Evolutionary conservation across 2,888 invertebrate species (phyloP).

Genomic region (Lasioglossum malachurum): DNA sequence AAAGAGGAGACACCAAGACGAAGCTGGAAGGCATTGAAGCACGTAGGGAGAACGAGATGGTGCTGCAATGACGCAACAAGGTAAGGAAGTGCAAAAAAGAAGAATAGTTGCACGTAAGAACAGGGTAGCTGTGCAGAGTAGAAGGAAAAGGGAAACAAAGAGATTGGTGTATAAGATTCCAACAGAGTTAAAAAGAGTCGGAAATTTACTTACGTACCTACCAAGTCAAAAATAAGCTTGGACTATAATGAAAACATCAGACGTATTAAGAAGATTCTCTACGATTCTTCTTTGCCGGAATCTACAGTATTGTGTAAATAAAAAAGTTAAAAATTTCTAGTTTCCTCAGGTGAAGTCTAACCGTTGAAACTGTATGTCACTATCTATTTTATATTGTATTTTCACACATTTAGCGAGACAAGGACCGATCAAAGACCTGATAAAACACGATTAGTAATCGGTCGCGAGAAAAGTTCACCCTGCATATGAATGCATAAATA

Average conservation of each 20-base stretch:
- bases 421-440: neutral
- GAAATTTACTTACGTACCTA: neutral
- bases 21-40: neutral
- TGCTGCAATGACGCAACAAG: neutral
- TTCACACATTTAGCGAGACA: too few relatives aligned
- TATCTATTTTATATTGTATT: too few relatives aligned
- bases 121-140: neutral
- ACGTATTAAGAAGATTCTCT: neutral
- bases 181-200: neutral
- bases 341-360: too few relatives aligned
- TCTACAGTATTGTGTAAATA: too few relatives aligned
- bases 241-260: rapidly evolving
- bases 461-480: too few relatives aligned
- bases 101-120: neutral
- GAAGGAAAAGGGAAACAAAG: neutral
- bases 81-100: neutral
- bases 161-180: neutral
- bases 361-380: too few relatives aligned
- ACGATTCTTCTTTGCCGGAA: too few relatives aligned
- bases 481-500: neutral
- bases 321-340: too few relatives aligned
- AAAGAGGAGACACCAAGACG: neutral
- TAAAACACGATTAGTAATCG: neutral
- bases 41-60: neutral
- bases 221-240: neutral